Evolutionary conservation across 1,140 invertebrate genomes (phyloP), one percentile per base, ranked within the genome.

Genomic region (Lordiphosa stackelbergi): DNA sequence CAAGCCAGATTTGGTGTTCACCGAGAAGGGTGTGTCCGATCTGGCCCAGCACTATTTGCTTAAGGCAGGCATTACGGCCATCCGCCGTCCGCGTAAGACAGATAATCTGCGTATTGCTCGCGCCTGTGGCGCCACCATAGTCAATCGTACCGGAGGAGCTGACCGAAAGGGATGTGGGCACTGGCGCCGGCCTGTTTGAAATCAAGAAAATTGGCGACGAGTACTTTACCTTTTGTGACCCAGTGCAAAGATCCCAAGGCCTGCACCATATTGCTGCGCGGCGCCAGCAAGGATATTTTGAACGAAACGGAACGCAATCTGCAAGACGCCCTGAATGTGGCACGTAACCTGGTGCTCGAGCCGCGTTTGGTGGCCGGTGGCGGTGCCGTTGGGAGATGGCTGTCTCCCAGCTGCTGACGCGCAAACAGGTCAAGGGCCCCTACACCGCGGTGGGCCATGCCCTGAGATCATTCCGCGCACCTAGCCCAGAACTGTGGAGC

Each of bases 401-500:
- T 12, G 91, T 98, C 5, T 94, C 96, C 9, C 92, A 94, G 59
- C 88, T 91, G 2, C 85, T 94, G 5, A 87, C 90, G 0, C 90
- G 91, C 49, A 92, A 92, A 74, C 90, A 92, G 19, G 89, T 91
- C 73, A 91, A 98, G 45, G 92, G 93, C 48, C 97, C 98, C 0
- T 99, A 99, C 89, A 92, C 94, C 60, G 96, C 97, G 10, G 92
- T 99, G 22, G 95, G 96, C 1, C 91, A 94, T 73, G 96, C 98
- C 10, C 88, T 99, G 98, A 99, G 90, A 96, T 99, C 49, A 98
- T 99, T 87, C 98, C 98, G 9, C 91, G 96, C 68, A 99, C 8
- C 89, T 99, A 46, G 94, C 98, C 3, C 98, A 99, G 89, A 99
- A 99, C 89, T 99, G 98, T 89, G 98, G 98, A 48, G 97, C 96